Percentiles rank a stretch among this genome's conserved stretches.
Conservation (phyloP, 2,888 invertebrate genomes). For the Drosophila trichaetosa region DNA sequence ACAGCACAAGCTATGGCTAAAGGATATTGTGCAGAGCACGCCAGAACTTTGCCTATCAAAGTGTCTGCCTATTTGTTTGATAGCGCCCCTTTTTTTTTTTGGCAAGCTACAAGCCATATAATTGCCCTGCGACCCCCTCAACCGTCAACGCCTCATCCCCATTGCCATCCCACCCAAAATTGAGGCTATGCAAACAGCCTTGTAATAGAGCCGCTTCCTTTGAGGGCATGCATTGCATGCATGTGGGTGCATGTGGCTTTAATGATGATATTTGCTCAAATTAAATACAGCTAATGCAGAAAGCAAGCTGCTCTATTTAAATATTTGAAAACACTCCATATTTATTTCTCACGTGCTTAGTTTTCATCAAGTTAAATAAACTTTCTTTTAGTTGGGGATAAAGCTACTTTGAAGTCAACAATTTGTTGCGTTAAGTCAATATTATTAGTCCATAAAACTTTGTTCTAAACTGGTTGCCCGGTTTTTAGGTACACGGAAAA, state of each 20-base stretch:
- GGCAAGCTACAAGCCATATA: constrained; percentile 70
- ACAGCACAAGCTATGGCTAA: constrained; percentile 62
- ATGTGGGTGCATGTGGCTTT: constrained; percentile 55
- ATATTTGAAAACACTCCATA: not conserved
- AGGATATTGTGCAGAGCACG: constrained; percentile 65
- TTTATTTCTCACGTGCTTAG: not conserved
- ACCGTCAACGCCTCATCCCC: not conserved
- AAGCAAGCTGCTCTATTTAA: not conserved
- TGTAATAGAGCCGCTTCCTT: constrained; percentile 75
- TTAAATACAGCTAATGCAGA: constrained; percentile 18
- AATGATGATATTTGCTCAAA: constrained; percentile 71
- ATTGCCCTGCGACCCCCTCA: constrained; percentile 54
- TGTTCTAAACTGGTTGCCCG: not conserved
- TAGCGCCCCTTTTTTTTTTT: constrained; percentile 46
- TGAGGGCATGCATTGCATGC: constrained; percentile 42
- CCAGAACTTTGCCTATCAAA: constrained; percentile 47
- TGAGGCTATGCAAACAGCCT: constrained; percentile 78
- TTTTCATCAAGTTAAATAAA: not conserved
- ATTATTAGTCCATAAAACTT: not conserved
- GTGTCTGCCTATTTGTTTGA: constrained; percentile 42
- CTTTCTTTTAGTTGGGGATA: not conserved
- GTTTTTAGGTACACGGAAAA: not conserved
- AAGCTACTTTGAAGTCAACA: not conserved
- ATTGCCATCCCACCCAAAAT: constrained; percentile 48
- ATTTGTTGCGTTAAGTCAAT: not conserved